Conservation (phyloP, 2,113 vertebrate genomes). For the Lophotis ruficrista region DNA sequence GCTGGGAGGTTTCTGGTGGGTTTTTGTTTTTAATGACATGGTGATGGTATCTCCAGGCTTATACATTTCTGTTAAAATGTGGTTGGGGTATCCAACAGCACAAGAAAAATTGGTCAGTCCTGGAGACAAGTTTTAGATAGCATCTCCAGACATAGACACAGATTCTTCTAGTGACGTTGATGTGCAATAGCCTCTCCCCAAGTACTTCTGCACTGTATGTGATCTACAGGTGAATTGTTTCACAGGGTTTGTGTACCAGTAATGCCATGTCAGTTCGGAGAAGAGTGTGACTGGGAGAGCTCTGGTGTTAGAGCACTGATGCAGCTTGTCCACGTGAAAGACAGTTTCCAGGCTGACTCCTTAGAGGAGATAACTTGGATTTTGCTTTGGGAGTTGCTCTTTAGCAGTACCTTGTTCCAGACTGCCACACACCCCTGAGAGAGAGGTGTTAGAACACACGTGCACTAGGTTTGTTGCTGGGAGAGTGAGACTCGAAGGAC, state of each 20-base stretch:
- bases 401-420: neutral
- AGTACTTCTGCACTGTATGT: neutral
- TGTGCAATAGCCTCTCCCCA: neutral
- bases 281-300: neutral
- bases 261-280: neutral
- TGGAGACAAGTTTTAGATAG: neutral
- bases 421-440: neutral
- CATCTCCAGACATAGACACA: neutral
- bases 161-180: neutral
- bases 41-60: neutral
- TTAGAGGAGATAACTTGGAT: neutral
- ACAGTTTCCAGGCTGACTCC: neutral
- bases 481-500: neutral
- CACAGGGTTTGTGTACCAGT: neutral
- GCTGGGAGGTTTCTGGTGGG: neutral
- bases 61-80: neutral
- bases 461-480: neutral
- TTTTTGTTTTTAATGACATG: neutral
- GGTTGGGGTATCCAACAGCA: neutral
- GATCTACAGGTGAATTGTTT: neutral
- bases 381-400: neutral
- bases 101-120: neutral
- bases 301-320: neutral
- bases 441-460: fast-evolving
- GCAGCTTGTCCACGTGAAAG: neutral